Percentiles rank a stretch among this genome's conserved stretches.
Evolutionary conservation across 2,113 vertebrate species (phyloP).

Genomic region (Calidris pygmaea): DNA sequence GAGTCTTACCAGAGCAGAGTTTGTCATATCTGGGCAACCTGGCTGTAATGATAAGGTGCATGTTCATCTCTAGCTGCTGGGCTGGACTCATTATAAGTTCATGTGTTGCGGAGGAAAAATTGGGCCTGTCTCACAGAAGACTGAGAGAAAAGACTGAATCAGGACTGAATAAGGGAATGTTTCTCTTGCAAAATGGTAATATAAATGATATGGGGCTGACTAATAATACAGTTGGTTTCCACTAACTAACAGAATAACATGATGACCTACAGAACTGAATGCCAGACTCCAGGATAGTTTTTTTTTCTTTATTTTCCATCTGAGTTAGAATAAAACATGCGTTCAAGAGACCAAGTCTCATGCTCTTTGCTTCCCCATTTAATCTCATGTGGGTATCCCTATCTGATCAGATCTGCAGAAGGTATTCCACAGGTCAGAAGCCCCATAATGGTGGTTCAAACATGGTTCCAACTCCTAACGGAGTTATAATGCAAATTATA

Average conservation of each 20-base stretch:
- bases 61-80: not conserved
- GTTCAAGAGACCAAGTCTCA: not conserved
- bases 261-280: slow-evolving; percentile 4
- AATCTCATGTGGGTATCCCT: not conserved
- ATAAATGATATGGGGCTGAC: slow-evolving; percentile 6
- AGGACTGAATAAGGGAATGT: not conserved
- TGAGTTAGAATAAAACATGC: slow-evolving; percentile 22
- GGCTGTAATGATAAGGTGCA: not conserved
- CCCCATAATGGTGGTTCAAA: not conserved
- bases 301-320: slow-evolving; percentile 34
- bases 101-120: not conserved
- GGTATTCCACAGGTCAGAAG: not conserved
- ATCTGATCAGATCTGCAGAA: not conserved
- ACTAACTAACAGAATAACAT: slow-evolving; percentile 39
- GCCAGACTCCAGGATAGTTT: slow-evolving; percentile 7
- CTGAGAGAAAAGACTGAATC: not conserved
- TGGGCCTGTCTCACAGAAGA: not conserved
- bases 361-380: not conserved
- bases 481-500: not conserved
- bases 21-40: not conserved
- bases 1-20: not conserved
- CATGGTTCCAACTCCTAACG: not conserved
- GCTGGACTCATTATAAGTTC: not conserved
- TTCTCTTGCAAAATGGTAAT: slow-evolving; percentile 32
- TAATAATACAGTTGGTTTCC: slow-evolving; percentile 54